Base-by-base conservation (phyloP, 2,113 vertebrate genomes). In the Protomyctophum bolini region DNA sequence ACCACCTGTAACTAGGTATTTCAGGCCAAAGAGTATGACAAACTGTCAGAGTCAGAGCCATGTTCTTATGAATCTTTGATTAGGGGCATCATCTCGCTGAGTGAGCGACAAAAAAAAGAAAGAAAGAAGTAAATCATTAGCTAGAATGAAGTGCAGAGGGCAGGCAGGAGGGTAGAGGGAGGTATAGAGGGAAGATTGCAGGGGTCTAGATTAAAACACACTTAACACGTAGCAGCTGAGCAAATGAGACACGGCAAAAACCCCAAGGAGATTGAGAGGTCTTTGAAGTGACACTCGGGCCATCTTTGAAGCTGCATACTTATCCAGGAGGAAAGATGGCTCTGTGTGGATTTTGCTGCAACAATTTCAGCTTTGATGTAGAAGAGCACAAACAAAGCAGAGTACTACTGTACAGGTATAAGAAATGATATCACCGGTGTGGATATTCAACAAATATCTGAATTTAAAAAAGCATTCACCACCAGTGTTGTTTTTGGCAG, bases 261-360 rank as follows among this genome's bases (percentile, higher is more conserved):
- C 82, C 72, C 80, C 55, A 77, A 80, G 72, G 70, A 86, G 74
- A 87, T 83, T 79, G 82, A 82, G 61, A 70, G 58, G 79, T 75
- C 73, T 89, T 88, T 92, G 88, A 92, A 88, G 84, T 83, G 71
- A 83, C 83, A 77, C 63, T 84, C 62, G 58, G 45, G 57, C 70
- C 60, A 66, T 68, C 83, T 90, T 88, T 90, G 81, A 92, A 85
- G 81, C 77, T 45, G 60, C 60, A 75, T 69, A 73, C 68, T 80
- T 86, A 76, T 88, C 86, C 77, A 83, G 57, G 66, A 80, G 70
- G 8, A 75, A 66, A 75, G 69, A 76, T 71, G 62, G 59, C 67
- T 72, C 56, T 63, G 33, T 51, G 63, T 58, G 66, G 65, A 71
- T 83, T 79, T 85, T 75, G 65, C 58, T 71, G 81, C 75, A 80